These are phyloP conservation scores for Blomia tropicalis DNA, from an alignment of 2,888 invertebrate genomes.

Conservation along the genomic window DNA sequence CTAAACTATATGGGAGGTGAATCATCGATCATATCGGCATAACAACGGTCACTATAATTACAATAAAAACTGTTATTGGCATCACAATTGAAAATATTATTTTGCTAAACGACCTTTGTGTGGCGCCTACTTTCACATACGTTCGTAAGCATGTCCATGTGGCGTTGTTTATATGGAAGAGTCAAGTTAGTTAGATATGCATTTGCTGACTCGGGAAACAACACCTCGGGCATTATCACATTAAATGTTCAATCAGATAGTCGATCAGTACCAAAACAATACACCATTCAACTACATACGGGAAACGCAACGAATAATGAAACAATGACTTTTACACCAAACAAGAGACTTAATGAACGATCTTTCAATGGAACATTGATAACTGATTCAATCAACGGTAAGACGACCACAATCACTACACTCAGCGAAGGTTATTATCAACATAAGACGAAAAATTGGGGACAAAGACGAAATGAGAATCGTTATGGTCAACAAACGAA, in stretches of 20 bases:
- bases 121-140: too few species aligned
- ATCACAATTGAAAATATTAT: too few species aligned
- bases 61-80: too few species aligned
- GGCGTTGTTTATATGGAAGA: background rate
- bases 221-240: too few species aligned
- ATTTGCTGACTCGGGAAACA: background rate
- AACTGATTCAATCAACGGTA: too few species aligned
- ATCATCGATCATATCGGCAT: too few species aligned
- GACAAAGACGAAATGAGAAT: background rate
- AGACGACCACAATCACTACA: background rate
- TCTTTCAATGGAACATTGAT: background rate
- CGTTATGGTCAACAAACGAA: background rate
- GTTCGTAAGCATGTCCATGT: conserved; percentile 8
- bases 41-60: too few species aligned
- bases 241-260: background rate
- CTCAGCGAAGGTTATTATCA: conserved; percentile 1
- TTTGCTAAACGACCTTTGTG: too few species aligned
- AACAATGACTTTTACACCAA: background rate
- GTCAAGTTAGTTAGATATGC: conserved; percentile 6
- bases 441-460: too few species aligned
- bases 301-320: background rate
- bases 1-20: too few species aligned
- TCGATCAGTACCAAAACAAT: background rate
- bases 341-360: background rate
- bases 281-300: background rate